Evolutionary conservation across 2,113 vertebrate genomes (phyloP), one percentile per base, ranked within the genome.

Genomic region (Ctenomys sociabilis): DNA sequence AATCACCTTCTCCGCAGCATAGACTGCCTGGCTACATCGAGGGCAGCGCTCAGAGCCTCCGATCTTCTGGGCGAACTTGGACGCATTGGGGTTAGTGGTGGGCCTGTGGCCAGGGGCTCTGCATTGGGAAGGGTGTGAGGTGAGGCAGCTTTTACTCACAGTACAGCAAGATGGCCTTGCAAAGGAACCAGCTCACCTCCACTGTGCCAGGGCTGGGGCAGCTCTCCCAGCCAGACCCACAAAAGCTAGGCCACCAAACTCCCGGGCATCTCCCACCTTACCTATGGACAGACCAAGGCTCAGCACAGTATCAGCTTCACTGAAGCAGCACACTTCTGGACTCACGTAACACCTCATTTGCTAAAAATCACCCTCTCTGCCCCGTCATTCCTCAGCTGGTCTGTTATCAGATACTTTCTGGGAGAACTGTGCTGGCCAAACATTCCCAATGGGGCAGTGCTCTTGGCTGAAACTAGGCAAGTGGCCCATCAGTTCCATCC

Each of bases 1-100:
- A 0, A 99, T 99, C 97, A 99, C 99, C 98, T 99, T 99, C 98
- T 99, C 99, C 0, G 99, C 99, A 0, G 99, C 99, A 0, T 99
- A 99, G 80, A 99, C 99, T 0, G 99, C 97, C 91, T 99, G 99
- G 26, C 98, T 98, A 13, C 99, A 99, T 52, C 99, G 99, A 19
- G 99, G 99, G 59, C 99, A 99, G 54, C 98, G 98, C 0, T 99
- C 99, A 0, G 99, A 97, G 22, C 99, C 98, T 0, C 99, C 99
- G 0, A 99, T 98, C 97, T 98, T 99, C 98, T 99, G 99, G 49
- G 99, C 99, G 82, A 99, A 97, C 96, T 98, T 99, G 88, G 99
- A 99, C 0, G 99, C 97, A 0, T 99, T 99, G 72, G 99, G 98
- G 97, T 99, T 99, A 97, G 98, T 99, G 95, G 98, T 99, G 14